These are phyloP conservation scores for Enteromius mattozi DNA, from an alignment of 2,797 vertebrate species.

Conservation along the genomic window DNA sequence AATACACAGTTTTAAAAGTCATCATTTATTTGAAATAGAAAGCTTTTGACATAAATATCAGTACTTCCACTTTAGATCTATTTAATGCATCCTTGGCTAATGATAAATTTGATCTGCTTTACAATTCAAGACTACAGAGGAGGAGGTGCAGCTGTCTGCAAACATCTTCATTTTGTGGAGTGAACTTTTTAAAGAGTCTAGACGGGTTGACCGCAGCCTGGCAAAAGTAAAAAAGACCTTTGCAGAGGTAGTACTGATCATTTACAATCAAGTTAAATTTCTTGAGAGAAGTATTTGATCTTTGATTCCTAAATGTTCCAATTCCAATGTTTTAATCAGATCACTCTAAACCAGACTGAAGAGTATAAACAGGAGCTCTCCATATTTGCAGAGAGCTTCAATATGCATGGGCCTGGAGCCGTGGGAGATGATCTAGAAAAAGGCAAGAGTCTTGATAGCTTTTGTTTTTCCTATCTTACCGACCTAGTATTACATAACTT, in stretches of 20 bases:
- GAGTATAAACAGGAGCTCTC: slow-evolving; percentile 79
- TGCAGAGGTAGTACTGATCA: slow-evolving; percentile 77
- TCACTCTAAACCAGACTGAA: slow-evolving; percentile 79
- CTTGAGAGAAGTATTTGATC: neutral
- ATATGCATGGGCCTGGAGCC: slow-evolving; percentile 85
- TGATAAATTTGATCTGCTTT: slow-evolving; percentile 1
- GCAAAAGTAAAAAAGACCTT: slow-evolving; percentile 86
- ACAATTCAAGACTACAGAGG: slow-evolving; percentile 75
- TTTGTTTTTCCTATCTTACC: neutral
- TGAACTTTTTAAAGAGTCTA: slow-evolving; percentile 80
- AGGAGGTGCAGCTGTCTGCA: slow-evolving; percentile 77
- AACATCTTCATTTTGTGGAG: slow-evolving; percentile 81
- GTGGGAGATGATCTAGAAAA: slow-evolving; percentile 89
- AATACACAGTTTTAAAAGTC: neutral
- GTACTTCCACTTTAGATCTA: neutral
- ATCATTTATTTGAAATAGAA: neutral
- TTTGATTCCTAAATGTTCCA: neutral
- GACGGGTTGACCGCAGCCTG: slow-evolving; percentile 80
- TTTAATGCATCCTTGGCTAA: neutral
- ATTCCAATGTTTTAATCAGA: slow-evolving; percentile 72
- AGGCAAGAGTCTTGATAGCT: slow-evolving; percentile 76
- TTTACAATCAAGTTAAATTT: neutral
- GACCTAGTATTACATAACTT: neutral
- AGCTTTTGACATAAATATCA: neutral
- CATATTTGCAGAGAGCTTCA: slow-evolving; percentile 84